Base-by-base conservation (phyloP, 1,140 invertebrate species). In the Cotesia chilonis region DNA sequence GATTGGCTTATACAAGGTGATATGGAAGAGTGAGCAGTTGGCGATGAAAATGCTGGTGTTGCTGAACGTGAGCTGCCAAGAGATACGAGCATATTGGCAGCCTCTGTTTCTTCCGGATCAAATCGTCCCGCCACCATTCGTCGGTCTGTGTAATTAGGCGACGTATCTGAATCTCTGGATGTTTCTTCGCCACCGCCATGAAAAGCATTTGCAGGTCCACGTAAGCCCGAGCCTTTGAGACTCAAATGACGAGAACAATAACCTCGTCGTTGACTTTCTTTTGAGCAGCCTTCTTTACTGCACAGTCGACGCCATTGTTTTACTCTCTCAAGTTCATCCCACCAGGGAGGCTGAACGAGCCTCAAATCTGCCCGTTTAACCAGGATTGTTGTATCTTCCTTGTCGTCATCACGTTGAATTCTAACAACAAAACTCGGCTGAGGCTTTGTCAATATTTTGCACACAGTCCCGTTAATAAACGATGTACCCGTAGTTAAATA, bases 281-380 rank as follows among this genome's bases (percentile, higher is more conserved):
- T 99, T n/a, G 92, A 94, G 87, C 98, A 99, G 69, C 94, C 94
- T 82, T 96, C 94, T 85, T 95, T 96, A 72, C 96, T 97, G 85
- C 96, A 98, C 54, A 99, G 90, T 79, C 98, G 89, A 75, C 98
- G 90, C 98, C 98, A 99, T 84, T 99, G 98, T 88, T 99, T 99
- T 66, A 9, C 79, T 82, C 65, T 94, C 93, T 95, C 94, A 57
- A 98, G 85, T 85, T 99, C 97, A 79, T 98, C 96, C 87, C 92
- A 94, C 97, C 97, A 99, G 0, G 97, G 97, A 10, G 96, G 96
- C 80, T 94, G 90, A 68, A 98, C 84, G 1, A 98, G 89, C n/a
- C 97, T 89, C 51, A 98, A 84, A 83, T 97, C 95, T 1, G 96
- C 94, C 38, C 97, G 89, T 78, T 93, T 93, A 64, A 96, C 92